phyloP scores from a whole-genome alignment of 2,888 invertebrate genomes.

The Stenichneumon culpator region DNA sequence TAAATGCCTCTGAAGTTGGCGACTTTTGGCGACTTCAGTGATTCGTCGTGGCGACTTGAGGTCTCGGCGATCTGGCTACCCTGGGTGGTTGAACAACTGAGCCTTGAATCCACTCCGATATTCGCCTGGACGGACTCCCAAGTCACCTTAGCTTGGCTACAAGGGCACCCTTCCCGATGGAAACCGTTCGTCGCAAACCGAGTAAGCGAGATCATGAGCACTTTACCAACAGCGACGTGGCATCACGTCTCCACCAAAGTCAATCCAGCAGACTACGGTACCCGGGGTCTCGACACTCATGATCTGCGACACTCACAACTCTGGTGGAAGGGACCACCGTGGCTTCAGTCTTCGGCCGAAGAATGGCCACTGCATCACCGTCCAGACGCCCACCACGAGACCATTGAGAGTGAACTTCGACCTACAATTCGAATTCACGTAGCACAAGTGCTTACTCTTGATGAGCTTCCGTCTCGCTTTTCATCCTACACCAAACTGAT shows the following conservation, averaged over 20 bases:
- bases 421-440: not conserved
- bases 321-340: not conserved
- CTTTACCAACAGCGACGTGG: not conserved
- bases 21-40: too few species aligned
- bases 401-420: not conserved
- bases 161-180: not conserved
- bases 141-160: not conserved
- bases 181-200: not conserved
- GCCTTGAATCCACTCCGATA: not conserved
- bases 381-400: not conserved
- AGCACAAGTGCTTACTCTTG: not conserved
- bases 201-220: not conserved
- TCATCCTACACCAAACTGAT: not conserved
- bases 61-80: too few species aligned
- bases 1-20: too few species aligned
- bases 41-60: too few species aligned
- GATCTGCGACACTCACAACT: not conserved
- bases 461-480: not conserved
- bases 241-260: not conserved
- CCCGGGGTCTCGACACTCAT: not conserved
- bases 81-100: not conserved
- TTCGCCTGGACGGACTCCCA: not conserved
- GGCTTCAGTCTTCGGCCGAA: not conserved
- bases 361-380: not conserved
- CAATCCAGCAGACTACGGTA: not conserved